Evolutionary conservation across 2,888 invertebrate species (phyloP).

Genomic region (Aradus depressus): DNA sequence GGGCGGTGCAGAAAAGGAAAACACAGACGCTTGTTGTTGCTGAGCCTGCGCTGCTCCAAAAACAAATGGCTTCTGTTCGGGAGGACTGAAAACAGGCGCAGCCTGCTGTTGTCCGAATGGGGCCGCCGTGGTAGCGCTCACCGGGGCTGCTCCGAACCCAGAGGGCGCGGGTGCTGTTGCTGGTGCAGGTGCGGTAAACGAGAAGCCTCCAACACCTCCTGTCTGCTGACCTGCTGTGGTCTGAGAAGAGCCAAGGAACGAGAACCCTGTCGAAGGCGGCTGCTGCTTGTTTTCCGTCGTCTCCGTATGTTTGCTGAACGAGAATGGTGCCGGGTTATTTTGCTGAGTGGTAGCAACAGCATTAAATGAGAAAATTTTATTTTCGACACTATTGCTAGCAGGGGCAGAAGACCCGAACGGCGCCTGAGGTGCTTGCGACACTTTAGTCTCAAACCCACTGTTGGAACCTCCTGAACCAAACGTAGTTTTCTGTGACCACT

Average conservation of each 20-base stretch:
- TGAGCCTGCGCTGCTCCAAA: constrained; percentile 14
- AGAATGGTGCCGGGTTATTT: too few species aligned
- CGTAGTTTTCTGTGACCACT: not conserved
- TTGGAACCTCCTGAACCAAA: not conserved
- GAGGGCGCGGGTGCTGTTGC: constrained; percentile 6
- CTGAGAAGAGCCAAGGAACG: too few species aligned
- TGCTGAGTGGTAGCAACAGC: not conserved
- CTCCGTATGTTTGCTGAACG: too few species aligned
- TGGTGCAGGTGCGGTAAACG: not conserved
- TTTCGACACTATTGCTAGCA: too few species aligned
- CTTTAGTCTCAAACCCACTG: too few species aligned
- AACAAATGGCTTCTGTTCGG: constrained; percentile 18
- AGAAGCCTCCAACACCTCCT: not conserved
- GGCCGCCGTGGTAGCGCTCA: constrained; percentile 1
- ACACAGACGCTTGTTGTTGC: constrained; percentile 9
- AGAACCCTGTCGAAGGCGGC: too few species aligned
- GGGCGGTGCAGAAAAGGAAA: constrained; percentile 9
- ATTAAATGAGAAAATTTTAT: constrained; percentile 12
- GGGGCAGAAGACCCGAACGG: too few species aligned
- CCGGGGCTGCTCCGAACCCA: not conserved
- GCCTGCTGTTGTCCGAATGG: constrained; percentile 12
- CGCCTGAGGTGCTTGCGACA: too few species aligned
- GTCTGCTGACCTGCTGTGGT: not conserved
- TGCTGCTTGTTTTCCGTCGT: too few species aligned
- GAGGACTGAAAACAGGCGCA: too few species aligned